Evolutionary conservation across 2,797 vertebrate genomes (phyloP).

Genomic region (Syngnathus acus): DNA sequence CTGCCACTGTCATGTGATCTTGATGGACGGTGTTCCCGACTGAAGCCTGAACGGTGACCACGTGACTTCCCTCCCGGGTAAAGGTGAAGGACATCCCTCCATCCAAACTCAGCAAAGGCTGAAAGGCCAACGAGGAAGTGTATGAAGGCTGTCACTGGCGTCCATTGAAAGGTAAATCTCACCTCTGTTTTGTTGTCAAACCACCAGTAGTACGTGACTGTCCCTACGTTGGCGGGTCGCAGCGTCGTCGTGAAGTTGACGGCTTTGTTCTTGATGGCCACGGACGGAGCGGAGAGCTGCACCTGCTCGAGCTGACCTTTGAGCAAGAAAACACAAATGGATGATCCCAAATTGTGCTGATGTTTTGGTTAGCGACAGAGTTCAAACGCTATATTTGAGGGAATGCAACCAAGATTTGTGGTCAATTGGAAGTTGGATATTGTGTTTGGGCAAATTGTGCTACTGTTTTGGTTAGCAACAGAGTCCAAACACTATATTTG

Average conservation of each 20-base stretch:
- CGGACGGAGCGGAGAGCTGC: slow-evolving; percentile 80
- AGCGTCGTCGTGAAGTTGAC: slow-evolving; percentile 80
- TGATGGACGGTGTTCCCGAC: slow-evolving; percentile 82
- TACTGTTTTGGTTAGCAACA: no score
- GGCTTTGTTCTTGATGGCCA: slow-evolving; percentile 84
- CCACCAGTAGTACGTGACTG: slow-evolving; percentile 92
- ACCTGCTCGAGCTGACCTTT: slow-evolving; percentile 84
- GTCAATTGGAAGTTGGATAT: no score
- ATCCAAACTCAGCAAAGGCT: slow-evolving; percentile 84
- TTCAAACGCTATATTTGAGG: no score
- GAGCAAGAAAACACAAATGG: slow-evolving; percentile 22
- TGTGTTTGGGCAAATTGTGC: not conserved
- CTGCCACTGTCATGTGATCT: slow-evolving; percentile 81
- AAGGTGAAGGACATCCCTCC: slow-evolving; percentile 80
- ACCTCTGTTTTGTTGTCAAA: slow-evolving; percentile 90
- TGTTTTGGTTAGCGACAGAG: no score
- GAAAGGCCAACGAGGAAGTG: slow-evolving; percentile 19
- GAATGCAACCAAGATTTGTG: no score
- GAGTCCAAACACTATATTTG: no score
- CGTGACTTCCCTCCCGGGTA: slow-evolving; percentile 79
- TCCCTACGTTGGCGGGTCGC: slow-evolving; percentile 82
- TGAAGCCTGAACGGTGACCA: slow-evolving; percentile 83
- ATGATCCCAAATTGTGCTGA: not conserved
- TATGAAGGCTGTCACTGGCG: slow-evolving; percentile 1
- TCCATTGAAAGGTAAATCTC: slow-evolving; percentile 22